These are phyloP conservation scores for Myotis findleyi DNA, from an alignment of 2,797 vertebrate genomes.

Conservation along the genomic window DNA sequence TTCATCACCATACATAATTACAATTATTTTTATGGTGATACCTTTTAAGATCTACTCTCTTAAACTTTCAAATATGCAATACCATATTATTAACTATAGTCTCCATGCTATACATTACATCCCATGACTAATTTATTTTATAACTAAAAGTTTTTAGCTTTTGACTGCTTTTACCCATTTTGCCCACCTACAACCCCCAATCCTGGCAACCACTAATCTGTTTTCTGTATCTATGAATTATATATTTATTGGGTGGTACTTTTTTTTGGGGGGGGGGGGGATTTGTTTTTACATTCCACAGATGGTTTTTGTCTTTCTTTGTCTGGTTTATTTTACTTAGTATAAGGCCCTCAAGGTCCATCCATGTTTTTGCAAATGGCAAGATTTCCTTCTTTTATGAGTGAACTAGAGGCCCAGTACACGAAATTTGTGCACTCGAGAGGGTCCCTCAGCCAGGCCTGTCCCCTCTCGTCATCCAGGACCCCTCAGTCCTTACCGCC, in stretches of 20 bases:
- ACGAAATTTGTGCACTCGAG: too few species aligned
- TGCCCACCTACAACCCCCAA: background rate
- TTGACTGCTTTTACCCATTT: background rate
- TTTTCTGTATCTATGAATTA: background rate
- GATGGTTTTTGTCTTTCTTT: background rate
- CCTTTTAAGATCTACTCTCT: background rate
- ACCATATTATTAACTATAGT: background rate
- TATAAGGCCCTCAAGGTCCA: background rate
- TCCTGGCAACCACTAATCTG: background rate
- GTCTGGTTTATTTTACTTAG: background rate
- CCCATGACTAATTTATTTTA: background rate
- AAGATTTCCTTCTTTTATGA: background rate
- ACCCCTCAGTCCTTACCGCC: too few species aligned
- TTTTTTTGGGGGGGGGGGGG: background rate
- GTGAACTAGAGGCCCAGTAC: too few species aligned
- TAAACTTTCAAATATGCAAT: background rate
- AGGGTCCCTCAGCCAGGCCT: too few species aligned
- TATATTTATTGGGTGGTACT: background rate
- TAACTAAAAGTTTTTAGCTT: background rate
- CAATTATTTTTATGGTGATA: background rate
- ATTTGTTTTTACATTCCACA: background rate
- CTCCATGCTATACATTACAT: background rate
- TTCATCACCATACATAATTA: background rate
- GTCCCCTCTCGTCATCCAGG: too few species aligned
- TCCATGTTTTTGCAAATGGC: background rate